These are phyloP conservation scores for Oplegnathus fasciatus DNA, from an alignment of 2,113 vertebrate species.

Conservation along the genomic window DNA sequence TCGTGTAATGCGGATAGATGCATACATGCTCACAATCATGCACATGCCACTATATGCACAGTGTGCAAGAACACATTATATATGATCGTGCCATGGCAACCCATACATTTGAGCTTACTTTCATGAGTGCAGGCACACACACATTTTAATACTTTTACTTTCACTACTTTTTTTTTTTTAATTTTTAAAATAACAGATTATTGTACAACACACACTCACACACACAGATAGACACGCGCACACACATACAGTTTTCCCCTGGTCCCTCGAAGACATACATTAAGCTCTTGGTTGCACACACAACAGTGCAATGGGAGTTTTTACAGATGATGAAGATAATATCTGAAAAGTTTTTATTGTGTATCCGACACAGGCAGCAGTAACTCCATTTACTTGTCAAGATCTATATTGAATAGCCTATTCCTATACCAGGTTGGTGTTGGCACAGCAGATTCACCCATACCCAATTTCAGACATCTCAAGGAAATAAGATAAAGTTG, in stretches of 20 bases:
- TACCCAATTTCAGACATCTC: slow-evolving; percentile 45
- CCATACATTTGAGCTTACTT: not conserved
- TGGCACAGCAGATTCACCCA: slow-evolving; percentile 34
- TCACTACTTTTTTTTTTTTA: not conserved
- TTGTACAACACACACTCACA: not conserved
- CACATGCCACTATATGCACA: slow-evolving; percentile 3
- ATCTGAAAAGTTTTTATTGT: slow-evolving; percentile 56
- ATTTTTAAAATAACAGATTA: not conserved
- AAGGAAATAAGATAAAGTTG: slow-evolving; percentile 40
- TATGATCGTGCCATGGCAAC: slow-evolving; percentile 1
- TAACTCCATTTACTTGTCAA: slow-evolving; percentile 53
- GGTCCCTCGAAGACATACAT: slow-evolving; percentile 19
- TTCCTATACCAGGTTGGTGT: slow-evolving; percentile 25
- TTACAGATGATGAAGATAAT: slow-evolving; percentile 35
- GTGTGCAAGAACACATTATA: not conserved
- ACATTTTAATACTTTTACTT: not conserved
- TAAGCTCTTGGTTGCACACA: slow-evolving; percentile 8
- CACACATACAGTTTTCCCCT: not conserved
- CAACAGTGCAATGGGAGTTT: not conserved
- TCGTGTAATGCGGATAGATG: slow-evolving; percentile 5
- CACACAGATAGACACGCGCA: not conserved
- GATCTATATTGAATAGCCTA: slow-evolving; percentile 30
- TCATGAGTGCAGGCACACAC: not conserved
- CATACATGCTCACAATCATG: not conserved
- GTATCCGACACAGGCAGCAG: slow-evolving; percentile 38